These are phyloP conservation scores for Celastrina argiolus DNA, from an alignment of 2,888 invertebrate genomes.

Conservation along the genomic window DNA sequence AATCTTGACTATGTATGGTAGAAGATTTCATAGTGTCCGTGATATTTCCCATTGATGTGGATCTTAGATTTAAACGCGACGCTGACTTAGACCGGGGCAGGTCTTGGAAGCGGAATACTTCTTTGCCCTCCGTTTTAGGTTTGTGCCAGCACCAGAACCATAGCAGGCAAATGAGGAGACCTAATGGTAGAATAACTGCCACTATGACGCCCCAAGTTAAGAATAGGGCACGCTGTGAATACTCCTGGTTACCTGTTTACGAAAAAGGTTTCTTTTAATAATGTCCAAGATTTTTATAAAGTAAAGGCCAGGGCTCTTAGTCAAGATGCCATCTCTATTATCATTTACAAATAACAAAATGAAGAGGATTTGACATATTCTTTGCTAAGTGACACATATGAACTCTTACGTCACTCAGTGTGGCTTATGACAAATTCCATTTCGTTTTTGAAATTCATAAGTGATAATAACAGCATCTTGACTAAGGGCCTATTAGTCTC, in stretches of 20 bases:
- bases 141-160: conserved; percentile 81
- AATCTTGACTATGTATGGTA: conserved; percentile 56
- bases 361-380: no score
- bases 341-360: no score
- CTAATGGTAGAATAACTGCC: conserved; percentile 83
- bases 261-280: conserved; percentile 35
- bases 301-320: no score
- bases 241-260: conserved; percentile 80
- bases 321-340: no score
- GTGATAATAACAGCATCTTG: no score
- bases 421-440: no score
- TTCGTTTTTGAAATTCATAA: no score
- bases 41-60: conserved; percentile 73
- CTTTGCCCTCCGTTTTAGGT: conserved; percentile 77
- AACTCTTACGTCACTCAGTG: no score
- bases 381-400: no score
- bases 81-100: conserved; percentile 78
- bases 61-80: conserved; percentile 77
- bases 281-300: no score
- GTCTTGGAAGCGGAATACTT: conserved; percentile 75
- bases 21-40: conserved; percentile 71
- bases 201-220: conserved; percentile 85
- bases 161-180: conserved; percentile 79
- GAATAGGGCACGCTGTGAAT: conserved; percentile 84
- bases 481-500: no score